Base-by-base conservation (phyloP, 2,888 invertebrate genomes). In the Drosophila rellima region DNA sequence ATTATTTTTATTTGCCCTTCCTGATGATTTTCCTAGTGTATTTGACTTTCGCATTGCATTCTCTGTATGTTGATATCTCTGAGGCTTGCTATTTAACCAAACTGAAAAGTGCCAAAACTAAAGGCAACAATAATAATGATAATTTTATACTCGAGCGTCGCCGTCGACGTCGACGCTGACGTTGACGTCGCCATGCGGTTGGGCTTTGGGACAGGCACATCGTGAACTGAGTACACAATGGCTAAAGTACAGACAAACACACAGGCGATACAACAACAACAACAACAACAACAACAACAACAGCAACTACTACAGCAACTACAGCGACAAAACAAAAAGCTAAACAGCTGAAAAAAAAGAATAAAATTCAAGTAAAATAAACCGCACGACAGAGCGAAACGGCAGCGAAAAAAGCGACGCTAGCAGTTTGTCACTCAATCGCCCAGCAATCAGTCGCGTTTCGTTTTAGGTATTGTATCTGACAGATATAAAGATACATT, bases 351-450 rank as follows among this genome's bases (percentile, higher is more conserved):
- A 59, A 55, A 45, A 65, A 57, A 70, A 65, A 60, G 60, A 71
- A 74, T 63, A 74, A 66, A 79, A 77, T 62, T 69, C 62, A 78
- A 85, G 82, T 85, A 82, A 82, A 82, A 80, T 80, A 82, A 86
- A 78, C 83, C 83, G 76, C 83, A 72, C 70, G 70, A 70, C 78
- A 82, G 67, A 74, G 74, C 62, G 62, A 83, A 74, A 70, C 70
- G 48, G 80, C 82, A 70, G 78, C 77, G 70, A 67, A 73, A 73
- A 79, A 81, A 73, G 60, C 87, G 73, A 72, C 67, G 83, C 82
- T 48, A 81, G 83, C 83, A 84, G 83, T 84, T 84, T 84, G 83
- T 86, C 83, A 84, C 82, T 84, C 83, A 86, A 84, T 84, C 83
- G 83, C 77, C 71, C 70, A 75, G 83, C 74, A 83, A 84, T 82